Base-by-base conservation (phyloP, 2,888 invertebrate genomes). In the Prosopocoilus inquinatus region DNA sequence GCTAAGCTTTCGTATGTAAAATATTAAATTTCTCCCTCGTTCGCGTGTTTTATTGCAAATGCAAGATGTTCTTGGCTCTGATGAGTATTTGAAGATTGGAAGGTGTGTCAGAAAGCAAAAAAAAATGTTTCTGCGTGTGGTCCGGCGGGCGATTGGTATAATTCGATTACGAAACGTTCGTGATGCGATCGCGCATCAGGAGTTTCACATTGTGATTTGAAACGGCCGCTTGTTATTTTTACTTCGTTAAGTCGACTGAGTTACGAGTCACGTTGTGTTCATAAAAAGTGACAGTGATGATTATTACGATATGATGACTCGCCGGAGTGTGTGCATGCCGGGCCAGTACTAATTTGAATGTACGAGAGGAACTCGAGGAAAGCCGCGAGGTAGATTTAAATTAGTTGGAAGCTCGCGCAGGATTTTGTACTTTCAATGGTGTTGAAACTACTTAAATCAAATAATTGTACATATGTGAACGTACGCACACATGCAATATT, bases 361-460 rank as follows among this genome's bases (percentile, higher is more conserved):
- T 9, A 33, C 9, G 34, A 36, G 50, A 50, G 41, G 32, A 13
- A 47, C 8, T 47, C 47, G 32, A 33, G 11, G 35, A 35, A 47
- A 11, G n/a, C 20, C 20, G 20, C 20, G 20, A 28, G 20, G 20
- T 28, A 28, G 20, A 28, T 28, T 28, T 28, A 41, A 41, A 41
- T 15, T 15, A 41, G 11, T 12, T 38, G 38, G 38, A 38, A 41
- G 12, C 16, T 13, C 12, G 33, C 33, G 45, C 47, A 47, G 61
- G 73, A 73, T 73, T 74, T 70, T 65, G 62, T 73, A 72, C 72
- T 74, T 74, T 75, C 73, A 69, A 64, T 60, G 20, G 39, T 56
- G 59, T 65, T 72, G 74, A 73, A 70, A 71, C 70, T 72, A 72
- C 70, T 69, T 65, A 73, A 75, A 68, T 72, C 71, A 35, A 47